Base-by-base conservation (phyloP, 2,888 invertebrate species). In the Perithous albicinctus region DNA sequence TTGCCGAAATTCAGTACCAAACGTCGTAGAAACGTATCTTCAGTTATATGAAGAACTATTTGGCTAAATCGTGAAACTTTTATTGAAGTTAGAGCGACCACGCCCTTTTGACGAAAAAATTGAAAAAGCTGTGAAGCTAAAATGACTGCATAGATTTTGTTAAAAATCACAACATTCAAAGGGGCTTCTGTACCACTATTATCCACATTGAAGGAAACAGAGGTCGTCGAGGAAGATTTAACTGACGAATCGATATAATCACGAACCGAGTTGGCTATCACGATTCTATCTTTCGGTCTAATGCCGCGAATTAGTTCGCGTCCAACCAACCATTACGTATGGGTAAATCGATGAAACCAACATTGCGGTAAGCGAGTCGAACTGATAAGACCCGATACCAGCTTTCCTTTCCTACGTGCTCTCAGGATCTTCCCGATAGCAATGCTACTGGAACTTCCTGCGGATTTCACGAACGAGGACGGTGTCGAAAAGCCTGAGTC, bases 261-360 rank as follows among this genome's bases (percentile, higher is more conserved):
- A 29, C 23, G 26, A 56, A 41, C 54, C 54, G 15, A 56, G 54
- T 56, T 26, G 5, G 18, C 41, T 70, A 56, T 56, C 56, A 12
- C 20, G 32, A 41, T 29, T 0, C 41, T 56, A 70, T 56, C 69
- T 26, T 56, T 32, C 15, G 54, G 69, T 23, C 70, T 70, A 56
- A 56, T 41, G 26, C 70, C 18, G 70, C 29, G 70, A 70, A 70
- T 70, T 41, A 70, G 70, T 56, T 70, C 41, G 56, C 70, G 43
- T 56, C 41, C 56, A 38, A 56, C 56, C 56, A 18, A 29, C 70
- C 56, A 70, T 70, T 70, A 70, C 35, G 15, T 41, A 2, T 10
- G 70, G 43, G 70, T 12, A 41, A 70, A 70, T 70, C 70, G 70
- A 70, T 41, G 41, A 56, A 23, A 41, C 48, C 32, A 6, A 67